Percentiles rank a stretch among this genome's conserved stretches.
Conservation (phyloP, 2,113 vertebrate genomes). For the human (Homo sapiens) region DNA sequence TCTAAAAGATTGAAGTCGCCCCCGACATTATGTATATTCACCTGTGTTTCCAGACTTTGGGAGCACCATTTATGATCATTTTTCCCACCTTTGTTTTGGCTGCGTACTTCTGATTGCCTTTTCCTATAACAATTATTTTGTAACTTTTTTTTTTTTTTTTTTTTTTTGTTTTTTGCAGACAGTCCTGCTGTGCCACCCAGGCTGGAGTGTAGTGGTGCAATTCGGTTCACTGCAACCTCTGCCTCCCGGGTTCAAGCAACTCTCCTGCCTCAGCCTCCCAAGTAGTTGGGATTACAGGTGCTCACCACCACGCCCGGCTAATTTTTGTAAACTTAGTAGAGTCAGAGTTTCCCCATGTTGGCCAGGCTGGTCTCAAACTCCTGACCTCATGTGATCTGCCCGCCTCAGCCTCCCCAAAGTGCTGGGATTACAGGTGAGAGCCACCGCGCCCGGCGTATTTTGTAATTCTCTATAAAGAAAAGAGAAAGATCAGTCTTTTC, state of each 20-base stretch:
- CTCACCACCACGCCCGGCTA: neutral
- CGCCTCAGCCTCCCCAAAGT: neutral
- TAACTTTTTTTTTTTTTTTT: neutral
- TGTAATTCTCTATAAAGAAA: neutral
- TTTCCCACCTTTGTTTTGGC: neutral
- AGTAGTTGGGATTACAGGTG: too few relatives aligned
- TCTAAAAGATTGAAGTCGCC: neutral
- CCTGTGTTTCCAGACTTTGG: neutral
- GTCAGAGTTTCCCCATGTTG: neutral
- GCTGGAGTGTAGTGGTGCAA: neutral
- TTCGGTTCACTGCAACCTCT: neutral
- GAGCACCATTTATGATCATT: neutral
- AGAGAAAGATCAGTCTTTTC: neutral
- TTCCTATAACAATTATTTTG: neutral
- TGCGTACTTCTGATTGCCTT: neutral
- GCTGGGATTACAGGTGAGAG: neutral
- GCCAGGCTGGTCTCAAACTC: neutral
- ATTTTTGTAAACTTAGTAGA: neutral
- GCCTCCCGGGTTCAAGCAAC: neutral
- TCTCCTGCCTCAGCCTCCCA: neutral
- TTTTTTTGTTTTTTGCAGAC: neutral
- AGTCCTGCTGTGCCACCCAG: neutral
- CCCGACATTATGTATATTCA: neutral
- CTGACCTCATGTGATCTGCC: neutral
- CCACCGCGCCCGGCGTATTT: neutral